Percentiles rank a stretch among this genome's conserved stretches.
Conservation (phyloP, 2,797 vertebrate genomes). For the Cichlasoma orientale region DNA sequence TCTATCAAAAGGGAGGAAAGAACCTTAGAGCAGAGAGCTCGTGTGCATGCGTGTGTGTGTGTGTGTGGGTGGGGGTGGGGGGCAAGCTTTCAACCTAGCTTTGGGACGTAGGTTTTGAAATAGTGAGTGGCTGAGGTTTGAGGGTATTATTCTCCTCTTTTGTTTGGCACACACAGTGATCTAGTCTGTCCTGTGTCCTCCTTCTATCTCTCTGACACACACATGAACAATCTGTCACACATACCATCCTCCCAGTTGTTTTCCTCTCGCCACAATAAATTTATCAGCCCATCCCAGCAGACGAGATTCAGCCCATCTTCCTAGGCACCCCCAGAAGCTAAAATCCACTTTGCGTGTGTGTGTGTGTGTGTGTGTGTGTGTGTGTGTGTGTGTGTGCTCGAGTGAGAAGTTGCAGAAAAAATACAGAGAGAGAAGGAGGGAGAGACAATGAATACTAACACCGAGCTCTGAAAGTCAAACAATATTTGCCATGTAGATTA, state of each 20-base stretch:
- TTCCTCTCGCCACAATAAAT: slow-evolving; percentile 54
- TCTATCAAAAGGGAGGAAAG: neutral
- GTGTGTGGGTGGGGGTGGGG: neutral
- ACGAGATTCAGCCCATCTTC: slow-evolving; percentile 45
- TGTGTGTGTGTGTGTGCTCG: neutral
- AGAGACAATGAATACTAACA: slow-evolving; percentile 20
- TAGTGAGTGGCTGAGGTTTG: slow-evolving; percentile 26
- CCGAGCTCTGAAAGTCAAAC: slow-evolving; percentile 54
- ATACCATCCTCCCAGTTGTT: slow-evolving; percentile 46
- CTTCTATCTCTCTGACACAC: slow-evolving; percentile 34
- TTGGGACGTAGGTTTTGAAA: slow-evolving; percentile 27
- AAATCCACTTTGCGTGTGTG: slow-evolving; percentile 4
- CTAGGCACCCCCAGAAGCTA: slow-evolving; percentile 38
- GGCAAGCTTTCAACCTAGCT: neutral
- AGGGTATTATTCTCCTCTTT: slow-evolving; percentile 43
- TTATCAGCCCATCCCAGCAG: slow-evolving; percentile 61
- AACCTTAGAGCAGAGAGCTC: slow-evolving; percentile 14
- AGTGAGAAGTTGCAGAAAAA: slow-evolving; percentile 18
- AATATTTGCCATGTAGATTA: slow-evolving; percentile 50
- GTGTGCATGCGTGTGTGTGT: neutral
- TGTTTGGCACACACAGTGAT: slow-evolving; percentile 16
- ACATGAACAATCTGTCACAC: slow-evolving; percentile 30
- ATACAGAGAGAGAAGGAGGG: neutral
- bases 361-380: neutral
- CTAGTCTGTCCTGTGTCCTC: slow-evolving; percentile 30